Evolutionary conservation across 2,888 invertebrate species (phyloP).

Genomic region (Drosophila tanythrix): DNA sequence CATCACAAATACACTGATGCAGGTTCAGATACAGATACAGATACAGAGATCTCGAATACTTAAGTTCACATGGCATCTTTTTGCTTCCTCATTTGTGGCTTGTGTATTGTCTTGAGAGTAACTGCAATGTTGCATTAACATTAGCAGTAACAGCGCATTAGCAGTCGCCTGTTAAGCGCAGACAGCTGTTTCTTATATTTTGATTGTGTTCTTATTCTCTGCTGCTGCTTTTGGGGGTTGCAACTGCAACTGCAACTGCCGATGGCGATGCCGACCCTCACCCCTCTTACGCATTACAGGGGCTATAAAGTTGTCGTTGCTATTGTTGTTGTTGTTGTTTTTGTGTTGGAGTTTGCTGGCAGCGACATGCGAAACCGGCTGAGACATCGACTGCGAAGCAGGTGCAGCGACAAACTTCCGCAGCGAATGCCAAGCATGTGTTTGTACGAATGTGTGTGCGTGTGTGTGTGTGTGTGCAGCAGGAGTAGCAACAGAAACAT

Average conservation of each 20-base stretch:
- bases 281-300: slow-evolving; percentile 62
- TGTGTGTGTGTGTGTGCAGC: slow-evolving; percentile 53
- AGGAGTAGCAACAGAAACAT: slow-evolving; percentile 60
- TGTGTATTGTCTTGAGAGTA: slow-evolving; percentile 24
- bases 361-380: slow-evolving; percentile 71
- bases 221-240: slow-evolving; percentile 55
- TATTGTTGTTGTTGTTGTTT: slow-evolving; percentile 38
- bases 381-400: slow-evolving; percentile 66
- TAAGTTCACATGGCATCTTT: slow-evolving; percentile 48
- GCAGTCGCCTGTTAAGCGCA: slow-evolving; percentile 29
- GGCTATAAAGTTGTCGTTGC: slow-evolving; percentile 74
- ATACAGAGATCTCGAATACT: slow-evolving; percentile 25
- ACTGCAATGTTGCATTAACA: slow-evolving; percentile 19
- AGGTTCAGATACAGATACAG: slow-evolving; percentile 28
- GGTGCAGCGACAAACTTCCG: slow-evolving; percentile 75
- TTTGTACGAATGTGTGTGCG: slow-evolving; percentile 15
- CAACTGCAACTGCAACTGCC: slow-evolving; percentile 30
- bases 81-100: slow-evolving; percentile 65
- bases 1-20: slow-evolving; percentile 29
- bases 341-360: slow-evolving; percentile 33
- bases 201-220: slow-evolving; percentile 1
- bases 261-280: slow-evolving; percentile 21
- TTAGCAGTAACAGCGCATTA: slow-evolving; percentile 6
- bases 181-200: slow-evolving; percentile 35
- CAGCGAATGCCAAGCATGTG: slow-evolving; percentile 59